These are phyloP conservation scores for Urocitellus parryii DNA, from an alignment of 2,113 vertebrate species.

Conservation along the genomic window DNA sequence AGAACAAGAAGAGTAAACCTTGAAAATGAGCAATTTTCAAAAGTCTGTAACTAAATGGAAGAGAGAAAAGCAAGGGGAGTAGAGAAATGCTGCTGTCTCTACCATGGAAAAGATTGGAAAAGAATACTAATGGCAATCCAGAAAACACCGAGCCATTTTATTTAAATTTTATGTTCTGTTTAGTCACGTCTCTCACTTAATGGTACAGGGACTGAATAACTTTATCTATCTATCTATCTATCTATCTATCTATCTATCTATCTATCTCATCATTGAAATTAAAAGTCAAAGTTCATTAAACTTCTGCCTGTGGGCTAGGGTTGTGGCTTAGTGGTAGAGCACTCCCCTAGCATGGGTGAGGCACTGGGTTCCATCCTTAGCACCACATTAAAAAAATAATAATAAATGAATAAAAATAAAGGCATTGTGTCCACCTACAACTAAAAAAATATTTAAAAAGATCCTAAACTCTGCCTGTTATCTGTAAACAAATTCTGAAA, in stretches of 20 bases:
- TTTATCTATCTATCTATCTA: neutral
- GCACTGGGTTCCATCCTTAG: too few relatives aligned
- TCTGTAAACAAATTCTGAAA: constrained; percentile 33
- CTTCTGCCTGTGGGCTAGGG: neutral
- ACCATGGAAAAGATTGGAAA: neutral
- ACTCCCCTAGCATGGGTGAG: too few relatives aligned
- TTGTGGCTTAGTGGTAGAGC: too few relatives aligned
- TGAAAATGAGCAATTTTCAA: neutral
- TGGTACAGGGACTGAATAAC: neutral
- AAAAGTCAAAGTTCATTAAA: constrained; percentile 52
- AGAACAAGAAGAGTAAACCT: neutral
- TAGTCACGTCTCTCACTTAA: neutral
- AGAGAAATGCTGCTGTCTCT: neutral
- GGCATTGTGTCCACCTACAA: too few relatives aligned
- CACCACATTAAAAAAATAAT: too few relatives aligned
- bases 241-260: neutral
- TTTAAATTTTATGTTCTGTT: constrained; percentile 26
- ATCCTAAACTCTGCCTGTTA: neutral
- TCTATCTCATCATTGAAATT: neutral
- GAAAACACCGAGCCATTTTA: neutral
- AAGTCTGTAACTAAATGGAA: constrained; percentile 8
- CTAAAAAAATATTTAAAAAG: too few relatives aligned
- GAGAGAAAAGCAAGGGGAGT: neutral
- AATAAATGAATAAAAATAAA: too few relatives aligned
- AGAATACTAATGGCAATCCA: neutral